Conservation (phyloP, 2,888 invertebrate genomes). For the Melolontha melolontha region DNA sequence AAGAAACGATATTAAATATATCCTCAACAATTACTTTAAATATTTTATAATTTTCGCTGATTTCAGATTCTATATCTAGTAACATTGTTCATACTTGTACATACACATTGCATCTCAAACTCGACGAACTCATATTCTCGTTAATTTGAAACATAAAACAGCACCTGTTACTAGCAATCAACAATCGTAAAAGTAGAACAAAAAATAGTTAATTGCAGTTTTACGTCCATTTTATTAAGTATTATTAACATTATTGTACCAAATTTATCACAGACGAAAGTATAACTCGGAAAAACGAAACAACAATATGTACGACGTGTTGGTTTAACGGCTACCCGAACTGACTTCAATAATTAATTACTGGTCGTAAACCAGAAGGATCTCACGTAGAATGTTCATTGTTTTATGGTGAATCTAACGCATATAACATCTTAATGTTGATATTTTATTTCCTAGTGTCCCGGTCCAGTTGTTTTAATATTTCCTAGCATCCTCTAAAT, state of each 20-base stretch:
- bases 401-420: constrained; percentile 37
- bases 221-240: constrained; percentile 34
- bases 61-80: too few species aligned
- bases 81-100: too few species aligned
- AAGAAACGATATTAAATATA: too few species aligned
- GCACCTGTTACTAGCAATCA: constrained; percentile 3
- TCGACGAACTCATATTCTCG: too few species aligned
- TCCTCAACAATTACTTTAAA: too few species aligned
- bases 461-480: not conserved
- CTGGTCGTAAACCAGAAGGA: constrained; percentile 34
- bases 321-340: constrained; percentile 40
- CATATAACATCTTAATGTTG: constrained; percentile 35
- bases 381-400: constrained; percentile 25
- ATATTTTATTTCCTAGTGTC: constrained; percentile 29
- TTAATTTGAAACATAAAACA: too few species aligned
- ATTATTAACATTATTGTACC: constrained; percentile 21
- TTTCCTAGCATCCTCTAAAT: constrained; percentile 4
- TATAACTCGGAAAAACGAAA: constrained; percentile 14
- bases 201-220: constrained; percentile 28
- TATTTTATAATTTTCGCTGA: too few species aligned
- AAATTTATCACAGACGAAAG: constrained; percentile 21
- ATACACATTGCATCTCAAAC: too few species aligned
- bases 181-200: constrained; percentile 2
- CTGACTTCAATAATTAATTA: constrained; percentile 42
- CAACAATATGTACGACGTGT: constrained; percentile 33